Evolutionary conservation across 2,113 vertebrate species (phyloP).

Genomic region (Epinephelus cyanopodus): DNA sequence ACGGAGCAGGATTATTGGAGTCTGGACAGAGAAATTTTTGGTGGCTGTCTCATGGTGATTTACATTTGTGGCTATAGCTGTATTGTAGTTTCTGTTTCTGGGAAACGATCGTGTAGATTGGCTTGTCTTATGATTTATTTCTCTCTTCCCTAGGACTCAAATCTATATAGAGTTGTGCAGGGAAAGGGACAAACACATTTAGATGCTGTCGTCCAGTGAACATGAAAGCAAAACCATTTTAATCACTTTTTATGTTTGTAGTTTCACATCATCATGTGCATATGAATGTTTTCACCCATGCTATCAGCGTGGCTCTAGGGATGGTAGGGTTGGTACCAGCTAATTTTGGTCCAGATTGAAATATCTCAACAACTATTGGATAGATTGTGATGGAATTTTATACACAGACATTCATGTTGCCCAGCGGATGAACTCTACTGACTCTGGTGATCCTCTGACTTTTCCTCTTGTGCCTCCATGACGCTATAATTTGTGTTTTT

Average conservation of each 20-base stretch:
- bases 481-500: not conserved
- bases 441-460: not conserved
- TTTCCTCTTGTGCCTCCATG: not conserved
- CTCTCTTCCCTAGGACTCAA: not conserved
- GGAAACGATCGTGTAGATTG: constrained; percentile 17
- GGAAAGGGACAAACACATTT: not conserved
- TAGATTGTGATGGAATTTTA: not conserved
- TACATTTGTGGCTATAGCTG: constrained; percentile 49
- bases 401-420: not conserved
- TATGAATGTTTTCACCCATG: not conserved
- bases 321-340: not conserved
- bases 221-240: not conserved
- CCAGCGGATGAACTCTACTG: not conserved
- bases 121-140: not conserved
- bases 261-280: not conserved
- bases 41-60: constrained; percentile 39
- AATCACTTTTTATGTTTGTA: not conserved
- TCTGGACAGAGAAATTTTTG: constrained; percentile 60
- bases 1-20: constrained; percentile 56
- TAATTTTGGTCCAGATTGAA: not conserved
- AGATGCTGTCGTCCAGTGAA: not conserved
- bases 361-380: constrained; percentile 1
- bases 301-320: not conserved
- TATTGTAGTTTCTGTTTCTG: constrained; percentile 24
- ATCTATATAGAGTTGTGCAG: not conserved